Evolutionary conservation across 2,113 vertebrate genomes (phyloP).

Genomic region (Brachyhypopomus occidentalis): DNA sequence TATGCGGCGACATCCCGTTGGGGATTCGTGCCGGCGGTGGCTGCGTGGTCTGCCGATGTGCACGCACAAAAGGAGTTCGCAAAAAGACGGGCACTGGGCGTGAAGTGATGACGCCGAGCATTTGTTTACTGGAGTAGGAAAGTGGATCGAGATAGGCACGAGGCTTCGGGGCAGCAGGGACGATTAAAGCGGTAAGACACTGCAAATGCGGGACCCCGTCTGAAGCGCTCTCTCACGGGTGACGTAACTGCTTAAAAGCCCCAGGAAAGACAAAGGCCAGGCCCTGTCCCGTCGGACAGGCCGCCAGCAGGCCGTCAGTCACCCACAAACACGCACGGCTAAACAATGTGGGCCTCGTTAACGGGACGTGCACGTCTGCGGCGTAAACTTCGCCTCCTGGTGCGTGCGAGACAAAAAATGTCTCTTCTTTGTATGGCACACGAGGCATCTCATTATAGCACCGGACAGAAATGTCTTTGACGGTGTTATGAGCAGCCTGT

Average conservation of each 20-base stretch:
- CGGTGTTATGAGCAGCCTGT: background rate
- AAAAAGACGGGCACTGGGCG: constrained; percentile 8
- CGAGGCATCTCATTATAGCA: background rate
- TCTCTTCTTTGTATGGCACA: no score
- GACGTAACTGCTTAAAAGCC: constrained; percentile 52
- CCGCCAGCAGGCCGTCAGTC: no score
- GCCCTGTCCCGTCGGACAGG: no score
- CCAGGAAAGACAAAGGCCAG: constrained; percentile 50
- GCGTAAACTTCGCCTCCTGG: no score
- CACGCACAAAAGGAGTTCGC: background rate
- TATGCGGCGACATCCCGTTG: background rate
- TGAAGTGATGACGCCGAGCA: no score
- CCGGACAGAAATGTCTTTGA: background rate
- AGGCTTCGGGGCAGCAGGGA: constrained; percentile 47
- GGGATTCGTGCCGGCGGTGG: background rate
- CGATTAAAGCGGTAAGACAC: constrained; percentile 59
- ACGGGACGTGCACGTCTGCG: no score
- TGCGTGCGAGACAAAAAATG: no score
- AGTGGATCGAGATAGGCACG: constrained; percentile 12
- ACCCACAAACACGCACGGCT: no score
- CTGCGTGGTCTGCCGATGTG: background rate
- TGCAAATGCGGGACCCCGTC: constrained; percentile 50
- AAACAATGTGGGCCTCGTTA: no score
- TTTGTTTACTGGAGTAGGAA: constrained; percentile 46
- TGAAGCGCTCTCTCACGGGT: constrained; percentile 56